phyloP scores from a whole-genome alignment of 2,888 invertebrate genomes.

The Sphinx pinastri region DNA sequence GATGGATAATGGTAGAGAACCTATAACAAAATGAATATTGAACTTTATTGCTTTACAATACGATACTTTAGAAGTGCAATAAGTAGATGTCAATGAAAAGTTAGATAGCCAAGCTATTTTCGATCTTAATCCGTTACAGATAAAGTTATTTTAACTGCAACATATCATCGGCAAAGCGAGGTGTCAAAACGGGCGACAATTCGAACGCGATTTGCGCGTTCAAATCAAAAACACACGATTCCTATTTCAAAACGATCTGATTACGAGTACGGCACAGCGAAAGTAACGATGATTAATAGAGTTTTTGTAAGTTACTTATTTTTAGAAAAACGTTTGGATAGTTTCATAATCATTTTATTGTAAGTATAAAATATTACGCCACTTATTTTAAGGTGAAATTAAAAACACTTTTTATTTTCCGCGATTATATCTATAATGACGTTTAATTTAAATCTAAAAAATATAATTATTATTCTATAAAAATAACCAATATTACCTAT shows the following conservation, averaged over 20 bases:
- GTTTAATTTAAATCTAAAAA: too few species aligned
- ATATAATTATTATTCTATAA: too few species aligned
- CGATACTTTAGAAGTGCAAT: conserved; percentile 10
- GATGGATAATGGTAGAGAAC: neutral
- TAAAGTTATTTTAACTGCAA: neutral
- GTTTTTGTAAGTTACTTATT: too few species aligned
- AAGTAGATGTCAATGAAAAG: neutral
- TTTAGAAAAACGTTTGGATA: too few species aligned
- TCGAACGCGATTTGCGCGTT: conserved; percentile 61
- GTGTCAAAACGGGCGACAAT: conserved; percentile 69
- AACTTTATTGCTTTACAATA: conserved; percentile 1
- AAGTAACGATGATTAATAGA: conserved; percentile 40
- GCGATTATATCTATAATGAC: too few species aligned
- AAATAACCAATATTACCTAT: conserved; percentile 17
- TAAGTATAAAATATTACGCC: too few species aligned
- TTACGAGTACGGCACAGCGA: conserved; percentile 47
- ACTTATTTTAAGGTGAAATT: too few species aligned
- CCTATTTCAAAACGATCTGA: conserved; percentile 68
- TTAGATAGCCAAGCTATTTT: neutral
- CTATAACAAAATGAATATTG: neutral
- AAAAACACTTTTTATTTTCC: too few species aligned
- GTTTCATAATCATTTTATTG: too few species aligned
- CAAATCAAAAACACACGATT: conserved; percentile 78
- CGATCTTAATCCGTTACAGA: neutral
- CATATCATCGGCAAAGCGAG: conserved; percentile 53